phyloP scores from a whole-genome alignment of 1,140 invertebrate genomes.

The Triops cancriformis region DNA sequence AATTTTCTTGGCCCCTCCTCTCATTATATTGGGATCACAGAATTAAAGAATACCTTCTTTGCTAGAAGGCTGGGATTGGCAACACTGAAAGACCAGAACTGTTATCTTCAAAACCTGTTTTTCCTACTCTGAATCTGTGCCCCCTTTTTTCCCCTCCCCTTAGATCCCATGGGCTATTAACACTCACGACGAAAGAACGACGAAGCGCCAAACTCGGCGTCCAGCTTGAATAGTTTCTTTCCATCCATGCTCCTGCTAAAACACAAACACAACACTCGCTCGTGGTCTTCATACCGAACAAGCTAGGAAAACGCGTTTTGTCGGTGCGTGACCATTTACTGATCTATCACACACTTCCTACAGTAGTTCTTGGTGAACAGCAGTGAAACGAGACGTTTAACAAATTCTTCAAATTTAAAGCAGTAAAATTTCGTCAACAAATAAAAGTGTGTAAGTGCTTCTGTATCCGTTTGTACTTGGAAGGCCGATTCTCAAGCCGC shows the following conservation, averaged over 20 bases:
- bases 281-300: not conserved
- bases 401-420: no score
- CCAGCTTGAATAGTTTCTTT: not conserved
- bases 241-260: not conserved
- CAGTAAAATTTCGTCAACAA: no score
- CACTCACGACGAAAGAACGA: no score
- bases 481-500: no score
- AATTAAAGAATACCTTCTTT: no score
- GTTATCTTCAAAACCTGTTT: not conserved
- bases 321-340: not conserved
- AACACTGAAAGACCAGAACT: not conserved
- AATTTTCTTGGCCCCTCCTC: no score
- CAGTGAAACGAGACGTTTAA: no score
- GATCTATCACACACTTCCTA: not conserved
- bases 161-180: not conserved
- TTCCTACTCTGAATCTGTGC: not conserved
- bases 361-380: no score
- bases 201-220: not conserved
- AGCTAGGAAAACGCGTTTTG: not conserved
- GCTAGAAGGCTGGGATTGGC: no score
- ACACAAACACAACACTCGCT: not conserved
- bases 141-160: not conserved
- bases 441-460: no score
- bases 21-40: no score
- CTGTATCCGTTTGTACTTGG: no score